Evolutionary conservation across 2,113 vertebrate species (phyloP), one percentile per base, ranked within the genome.

Genomic region (Passer domesticus): DNA sequence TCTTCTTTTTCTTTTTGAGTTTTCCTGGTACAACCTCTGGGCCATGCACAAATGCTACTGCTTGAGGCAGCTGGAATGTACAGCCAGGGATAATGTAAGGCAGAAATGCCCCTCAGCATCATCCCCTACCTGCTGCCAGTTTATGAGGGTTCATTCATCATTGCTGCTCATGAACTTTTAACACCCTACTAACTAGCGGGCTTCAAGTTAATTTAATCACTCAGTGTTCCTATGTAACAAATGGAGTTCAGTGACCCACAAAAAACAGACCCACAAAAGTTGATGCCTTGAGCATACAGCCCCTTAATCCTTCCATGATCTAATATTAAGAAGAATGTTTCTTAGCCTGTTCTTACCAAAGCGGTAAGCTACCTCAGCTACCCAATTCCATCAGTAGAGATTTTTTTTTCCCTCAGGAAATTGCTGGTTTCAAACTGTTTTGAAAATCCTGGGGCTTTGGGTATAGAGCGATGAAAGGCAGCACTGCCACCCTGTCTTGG

Each of bases 141-240:
- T 78, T 67, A 5, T 70, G 64, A 37, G 7, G 1, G 24, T 6
- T 83, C 27, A 24, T 7, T 72, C 22, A 1, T 13, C 25, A 11
- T 7, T 59, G 22, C 37, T 73, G 19, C 5, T 81, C n/a, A 35
- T 49, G 77, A 91, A 60, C 18, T 80, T 83, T 35, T 17, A 70
- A n/a, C 0, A 2, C 13, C 13, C 10, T 81, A 7, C 41, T 60
- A 68, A 59, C 13, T 50, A 58, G 12, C 0, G 1, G 16, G 4
- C 25, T 73, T 47, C 37, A 58, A 7, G 33, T 63, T 37, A 75
- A 55, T 15, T 73, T 69, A 69, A 62, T 64, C 24, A 44, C 8
- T 9, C 31, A 11, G 8, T 28, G 39, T 35, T 77, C 19, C 50
- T 52, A 3, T n/a, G 27, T 28, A 77, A 87, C 19, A 83, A 73